Percentiles rank a stretch among this genome's conserved stretches.
phyloP scores from a whole-genome alignment of 2,888 invertebrate genomes.

The Nephrocerus scutellatus region DNA sequence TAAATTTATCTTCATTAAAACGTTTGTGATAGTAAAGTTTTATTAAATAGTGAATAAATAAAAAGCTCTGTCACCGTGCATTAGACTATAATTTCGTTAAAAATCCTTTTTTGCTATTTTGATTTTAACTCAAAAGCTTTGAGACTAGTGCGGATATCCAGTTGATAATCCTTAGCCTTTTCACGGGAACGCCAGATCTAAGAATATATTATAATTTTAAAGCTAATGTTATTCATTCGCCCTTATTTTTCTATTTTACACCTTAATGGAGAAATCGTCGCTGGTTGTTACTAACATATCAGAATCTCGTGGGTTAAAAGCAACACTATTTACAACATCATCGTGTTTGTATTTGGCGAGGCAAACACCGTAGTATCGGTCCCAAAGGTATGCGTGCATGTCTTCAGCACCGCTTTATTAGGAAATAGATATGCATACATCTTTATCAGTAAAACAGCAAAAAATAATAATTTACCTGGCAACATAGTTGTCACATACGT shows the following conservation, averaged over 20 bases:
- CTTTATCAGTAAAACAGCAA: neutral
- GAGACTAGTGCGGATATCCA: slow-evolving; percentile 26
- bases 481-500: slow-evolving; percentile 74
- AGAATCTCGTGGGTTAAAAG: slow-evolving; percentile 72
- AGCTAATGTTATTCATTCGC: neutral
- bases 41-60: no score
- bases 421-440: slow-evolving; percentile 28
- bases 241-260: slow-evolving; percentile 18
- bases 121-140: slow-evolving; percentile 36
- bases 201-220: slow-evolving; percentile 6
- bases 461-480: slow-evolving; percentile 56
- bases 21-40: no score
- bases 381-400: slow-evolving; percentile 76
- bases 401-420: slow-evolving; percentile 71
- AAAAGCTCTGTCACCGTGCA: no score
- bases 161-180: slow-evolving; percentile 31
- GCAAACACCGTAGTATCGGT: slow-evolving; percentile 73
- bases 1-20: no score
- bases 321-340: slow-evolving; percentile 79
- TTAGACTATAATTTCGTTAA: no score
- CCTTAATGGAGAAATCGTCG: slow-evolving; percentile 71
- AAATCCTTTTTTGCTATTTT: slow-evolving; percentile 16
- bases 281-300: slow-evolving; percentile 78
- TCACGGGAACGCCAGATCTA: slow-evolving; percentile 40
- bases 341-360: slow-evolving; percentile 67